These are phyloP conservation scores for Muricea muricata DNA, from an alignment of 92 coral and sea anemone genomes.

Conservation along the genomic window DNA sequence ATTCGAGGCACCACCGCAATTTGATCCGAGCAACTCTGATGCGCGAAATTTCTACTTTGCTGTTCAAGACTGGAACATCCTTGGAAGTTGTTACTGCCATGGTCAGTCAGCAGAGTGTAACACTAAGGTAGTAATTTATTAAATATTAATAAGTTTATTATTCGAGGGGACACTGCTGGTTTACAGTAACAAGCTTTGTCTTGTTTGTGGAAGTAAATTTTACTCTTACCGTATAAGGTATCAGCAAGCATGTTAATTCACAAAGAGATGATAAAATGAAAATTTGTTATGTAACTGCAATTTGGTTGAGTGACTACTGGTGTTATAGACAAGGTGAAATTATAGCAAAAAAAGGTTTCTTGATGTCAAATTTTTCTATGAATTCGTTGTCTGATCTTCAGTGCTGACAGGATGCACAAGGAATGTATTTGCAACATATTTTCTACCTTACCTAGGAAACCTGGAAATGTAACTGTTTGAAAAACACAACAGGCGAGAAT, in stretches of 20 bases:
- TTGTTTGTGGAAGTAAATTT: no score
- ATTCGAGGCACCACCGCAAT: conserved; percentile 61
- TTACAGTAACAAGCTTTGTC: no score
- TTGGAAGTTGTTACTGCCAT: conserved; percentile 84
- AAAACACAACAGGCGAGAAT: conserved; percentile 81
- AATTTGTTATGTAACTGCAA: no score
- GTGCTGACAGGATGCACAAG: no score
- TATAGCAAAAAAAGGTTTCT: no score
- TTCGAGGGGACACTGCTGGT: no score
- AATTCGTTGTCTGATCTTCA: no score
- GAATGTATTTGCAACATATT: background rate
- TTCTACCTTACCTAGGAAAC: conserved; percentile 44
- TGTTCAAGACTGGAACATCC: conserved; percentile 78
- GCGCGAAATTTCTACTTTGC: conserved; percentile 71
- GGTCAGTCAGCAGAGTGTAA: conserved; percentile 86
- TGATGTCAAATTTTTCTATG: no score
- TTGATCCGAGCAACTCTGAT: conserved; percentile 47
- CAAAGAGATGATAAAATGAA: no score
- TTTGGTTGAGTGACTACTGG: background rate
- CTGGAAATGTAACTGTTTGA: conserved; percentile 80
- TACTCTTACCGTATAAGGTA: no score
- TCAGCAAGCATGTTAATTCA: no score
- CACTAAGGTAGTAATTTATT: conserved; percentile 45
- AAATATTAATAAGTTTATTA: background rate
- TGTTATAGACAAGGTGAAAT: background rate